Conservation (phyloP, 2,797 vertebrate genomes). For the Chloroceryle inda region DNA sequence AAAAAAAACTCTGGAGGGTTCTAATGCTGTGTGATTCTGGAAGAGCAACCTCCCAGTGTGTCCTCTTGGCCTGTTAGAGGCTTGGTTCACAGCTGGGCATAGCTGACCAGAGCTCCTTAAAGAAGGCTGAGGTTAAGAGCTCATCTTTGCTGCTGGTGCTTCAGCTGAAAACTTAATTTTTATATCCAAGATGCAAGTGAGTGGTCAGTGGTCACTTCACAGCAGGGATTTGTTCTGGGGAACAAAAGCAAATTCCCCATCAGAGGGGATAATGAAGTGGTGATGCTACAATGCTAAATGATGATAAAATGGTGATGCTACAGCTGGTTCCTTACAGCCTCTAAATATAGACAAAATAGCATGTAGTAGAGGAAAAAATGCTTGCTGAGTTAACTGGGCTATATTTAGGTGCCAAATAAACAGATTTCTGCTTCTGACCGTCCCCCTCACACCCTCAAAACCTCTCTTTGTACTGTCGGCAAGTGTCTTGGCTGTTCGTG, state of each 20-base stretch:
- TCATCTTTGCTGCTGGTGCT: neutral
- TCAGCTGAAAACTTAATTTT: neutral
- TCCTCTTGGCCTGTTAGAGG: neutral
- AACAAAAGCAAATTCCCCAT: neutral
- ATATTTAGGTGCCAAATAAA: slow-evolving; percentile 59
- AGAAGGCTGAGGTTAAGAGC: neutral
- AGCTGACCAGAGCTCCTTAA: neutral
- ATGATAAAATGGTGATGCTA: slow-evolving; percentile 47
- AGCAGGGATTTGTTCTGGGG: neutral
- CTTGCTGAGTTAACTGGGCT: slow-evolving; percentile 51
- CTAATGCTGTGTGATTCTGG: neutral
- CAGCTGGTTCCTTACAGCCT: slow-evolving; percentile 44
- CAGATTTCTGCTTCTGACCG: slow-evolving; percentile 48
- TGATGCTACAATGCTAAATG: slow-evolving; percentile 25
- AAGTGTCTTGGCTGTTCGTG: neutral
- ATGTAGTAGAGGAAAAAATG: slow-evolving; percentile 36
- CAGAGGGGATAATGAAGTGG: slow-evolving; percentile 27
- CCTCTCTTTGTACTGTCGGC: neutral
- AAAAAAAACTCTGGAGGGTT: neutral
- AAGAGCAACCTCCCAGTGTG: neutral
- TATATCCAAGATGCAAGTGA: neutral
- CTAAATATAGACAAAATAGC: slow-evolving; percentile 48
- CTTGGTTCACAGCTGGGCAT: neutral
- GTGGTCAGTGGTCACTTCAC: neutral
- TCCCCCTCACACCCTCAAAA: slow-evolving; percentile 33